Conservation (phyloP, 2,797 vertebrate species). For the Australoheros facetus region DNA sequence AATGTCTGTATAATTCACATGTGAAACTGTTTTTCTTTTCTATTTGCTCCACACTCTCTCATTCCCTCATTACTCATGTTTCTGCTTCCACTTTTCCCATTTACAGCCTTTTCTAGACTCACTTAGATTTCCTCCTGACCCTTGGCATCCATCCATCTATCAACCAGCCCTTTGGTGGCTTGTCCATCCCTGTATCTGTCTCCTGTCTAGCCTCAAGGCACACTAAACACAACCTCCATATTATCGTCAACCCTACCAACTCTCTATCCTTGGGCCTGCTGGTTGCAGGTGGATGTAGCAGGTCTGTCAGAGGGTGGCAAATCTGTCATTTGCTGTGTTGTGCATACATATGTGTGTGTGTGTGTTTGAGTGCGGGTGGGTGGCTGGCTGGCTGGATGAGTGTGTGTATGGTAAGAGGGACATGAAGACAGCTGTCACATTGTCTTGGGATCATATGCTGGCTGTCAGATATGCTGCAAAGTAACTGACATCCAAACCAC, state of each 20-base stretch:
- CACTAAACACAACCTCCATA: constrained; percentile 38
- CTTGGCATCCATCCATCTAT: constrained; percentile 29
- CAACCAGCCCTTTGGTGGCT: constrained; percentile 42
- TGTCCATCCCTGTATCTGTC: constrained; percentile 61
- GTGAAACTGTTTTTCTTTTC: not conserved
- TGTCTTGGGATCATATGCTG: constrained; percentile 83
- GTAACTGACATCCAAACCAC: constrained; percentile 59
- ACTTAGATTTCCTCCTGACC: constrained; percentile 32
- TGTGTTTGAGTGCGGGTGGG: constrained; percentile 24
- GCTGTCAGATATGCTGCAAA: constrained; percentile 73
- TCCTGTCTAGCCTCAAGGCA: constrained; percentile 48
- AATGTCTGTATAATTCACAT: not conserved
- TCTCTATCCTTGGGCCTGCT: constrained; percentile 53
- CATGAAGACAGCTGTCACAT: constrained; percentile 75
- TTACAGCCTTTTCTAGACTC: constrained; percentile 3
- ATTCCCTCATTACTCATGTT: not conserved
- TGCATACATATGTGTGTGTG: not conserved
- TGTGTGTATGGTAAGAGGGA: constrained; percentile 31
- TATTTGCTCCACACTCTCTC: not conserved
- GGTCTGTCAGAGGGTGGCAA: constrained; percentile 56
- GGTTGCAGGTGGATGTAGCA: constrained; percentile 62
- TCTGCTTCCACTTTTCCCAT: not conserved
- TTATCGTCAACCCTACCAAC: constrained; percentile 44
- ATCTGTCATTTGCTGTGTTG: constrained; percentile 63
- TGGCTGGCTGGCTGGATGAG: not conserved